Percentiles rank a stretch among this genome's conserved stretches.
Evolutionary conservation across 2,888 invertebrate species (phyloP).

Genomic region (Noctua janthina): DNA sequence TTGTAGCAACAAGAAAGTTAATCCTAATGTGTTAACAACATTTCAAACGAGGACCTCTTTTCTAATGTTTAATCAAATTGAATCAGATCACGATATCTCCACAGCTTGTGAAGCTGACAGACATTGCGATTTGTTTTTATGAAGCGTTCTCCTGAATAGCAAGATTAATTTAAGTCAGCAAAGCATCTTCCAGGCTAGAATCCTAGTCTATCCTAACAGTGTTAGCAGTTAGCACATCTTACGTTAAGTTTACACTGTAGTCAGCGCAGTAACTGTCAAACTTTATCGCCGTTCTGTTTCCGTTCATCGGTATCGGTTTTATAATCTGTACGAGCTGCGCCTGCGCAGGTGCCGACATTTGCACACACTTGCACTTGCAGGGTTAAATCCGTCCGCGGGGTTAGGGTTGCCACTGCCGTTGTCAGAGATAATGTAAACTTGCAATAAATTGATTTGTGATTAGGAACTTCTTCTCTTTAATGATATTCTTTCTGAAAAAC

Average conservation of each 20-base stretch:
- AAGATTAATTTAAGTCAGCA: neutral
- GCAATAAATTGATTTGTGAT: neutral
- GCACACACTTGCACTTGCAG: constrained; percentile 51
- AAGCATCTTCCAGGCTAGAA: neutral
- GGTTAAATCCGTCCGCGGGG: constrained; percentile 45
- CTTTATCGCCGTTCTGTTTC: constrained; percentile 51
- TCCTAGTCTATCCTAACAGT: constrained; percentile 1
- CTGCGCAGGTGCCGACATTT: constrained; percentile 53
- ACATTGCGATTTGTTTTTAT: neutral
- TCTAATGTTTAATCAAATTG: neutral
- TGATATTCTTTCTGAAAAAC: neutral
- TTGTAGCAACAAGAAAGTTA: no score
- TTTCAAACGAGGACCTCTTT: no score
- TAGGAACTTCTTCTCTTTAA: neutral
- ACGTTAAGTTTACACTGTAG: constrained; percentile 21
- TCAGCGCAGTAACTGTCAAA: constrained; percentile 47
- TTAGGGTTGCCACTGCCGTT: constrained; percentile 22
- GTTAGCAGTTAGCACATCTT: constrained; percentile 39
- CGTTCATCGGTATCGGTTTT: constrained; percentile 51
- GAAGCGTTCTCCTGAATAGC: neutral
- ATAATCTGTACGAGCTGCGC: constrained; percentile 40
- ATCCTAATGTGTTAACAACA: neutral
- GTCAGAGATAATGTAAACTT: neutral
- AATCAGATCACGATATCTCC: neutral
- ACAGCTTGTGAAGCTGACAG: neutral